A percentile compares a stretch with the other conserved stretches of the same genome.
Evolutionary conservation across 2,888 invertebrate species (phyloP).

Genomic region (Leptinotarsa peninsularis): DNA sequence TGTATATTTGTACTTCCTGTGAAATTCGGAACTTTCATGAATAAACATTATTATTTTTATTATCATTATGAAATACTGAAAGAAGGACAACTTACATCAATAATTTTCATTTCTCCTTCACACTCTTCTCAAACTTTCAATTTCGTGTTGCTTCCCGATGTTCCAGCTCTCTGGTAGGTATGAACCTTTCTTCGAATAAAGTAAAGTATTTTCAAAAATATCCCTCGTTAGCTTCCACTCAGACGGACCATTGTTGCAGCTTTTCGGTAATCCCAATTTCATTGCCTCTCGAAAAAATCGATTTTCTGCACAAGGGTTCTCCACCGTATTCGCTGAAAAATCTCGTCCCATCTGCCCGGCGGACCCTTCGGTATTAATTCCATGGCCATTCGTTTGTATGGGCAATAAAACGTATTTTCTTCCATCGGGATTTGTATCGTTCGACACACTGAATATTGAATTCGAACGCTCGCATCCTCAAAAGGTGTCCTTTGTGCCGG

Average conservation of each 20-base stretch:
- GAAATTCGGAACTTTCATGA: no score
- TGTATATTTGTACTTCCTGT: no score
- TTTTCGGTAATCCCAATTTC: slow-evolving; percentile 5
- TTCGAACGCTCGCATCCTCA: slow-evolving; percentile 43
- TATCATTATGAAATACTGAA: no score
- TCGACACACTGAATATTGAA: slow-evolving; percentile 51
- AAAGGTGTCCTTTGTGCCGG: slow-evolving; percentile 43
- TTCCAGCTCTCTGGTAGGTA: neutral
- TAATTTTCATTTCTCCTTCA: no score
- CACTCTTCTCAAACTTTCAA: neutral
- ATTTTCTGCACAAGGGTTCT: slow-evolving; percentile 3
- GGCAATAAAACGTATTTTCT: slow-evolving; percentile 46
- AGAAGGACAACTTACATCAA: no score
- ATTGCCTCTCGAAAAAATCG: slow-evolving; percentile 8
- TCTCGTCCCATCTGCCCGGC: slow-evolving; percentile 32
- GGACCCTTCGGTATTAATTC: slow-evolving; percentile 39
- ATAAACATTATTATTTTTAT: no score
- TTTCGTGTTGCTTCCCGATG: neutral
- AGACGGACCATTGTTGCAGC: slow-evolving; percentile 2
- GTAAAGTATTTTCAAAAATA: neutral
- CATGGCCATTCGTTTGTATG: slow-evolving; percentile 39
- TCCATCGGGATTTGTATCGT: slow-evolving; percentile 49
- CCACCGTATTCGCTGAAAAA: slow-evolving; percentile 22
- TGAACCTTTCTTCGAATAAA: neutral
- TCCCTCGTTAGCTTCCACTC: neutral